Evolutionary conservation across 64 coral and sea anemone species (phyloP), one percentile per base, ranked within the genome.

Genomic region (Pachyseris speciosa): DNA sequence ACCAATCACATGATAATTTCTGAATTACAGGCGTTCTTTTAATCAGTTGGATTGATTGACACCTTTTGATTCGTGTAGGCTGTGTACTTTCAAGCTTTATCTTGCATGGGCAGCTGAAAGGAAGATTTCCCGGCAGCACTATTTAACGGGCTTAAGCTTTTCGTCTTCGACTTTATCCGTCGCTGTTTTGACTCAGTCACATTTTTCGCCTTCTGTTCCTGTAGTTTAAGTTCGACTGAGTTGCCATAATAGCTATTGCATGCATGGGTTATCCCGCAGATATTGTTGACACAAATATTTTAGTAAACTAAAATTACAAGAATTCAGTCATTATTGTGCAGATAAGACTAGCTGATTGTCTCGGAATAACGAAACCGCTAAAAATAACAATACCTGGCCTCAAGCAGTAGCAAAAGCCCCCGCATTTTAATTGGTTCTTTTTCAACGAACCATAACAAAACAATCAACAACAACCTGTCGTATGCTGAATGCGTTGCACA

Each of bases 391-490:
- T 57, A 57, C 17, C n/a, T 22, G 15, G 51, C 22, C 28, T 39
- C n/a, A 8, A 60, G 20, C 55, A 1, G 37, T 38, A 25, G 22
- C 8, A 26, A 32, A 81, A 81, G 37, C 19, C 8, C 53, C 30
- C 7, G 51, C 34, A 37, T 81, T 81, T 28, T 36, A 40, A 81
- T 81, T 81, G 77, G 77, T 39, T 63, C 52, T 37, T 61, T 81
- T 20, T 81, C 53, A 81, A 41, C 41, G 53, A 34, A 81, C 50
- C 51, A 61, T 39, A 60, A 24, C 33, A 41, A 63, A 81, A 81
- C 32, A 79, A 81, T 81, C 33, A 61, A 63, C 77, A 81, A 40
- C 51, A 81, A 60, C 52, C 52, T 61, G 77, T 63, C 53, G 44
- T 13, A 27, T 28, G 30, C 4, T 58, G 50, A 57, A 36, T 81